Evolutionary conservation across 2,797 vertebrate species (phyloP).

Genomic region (Holocentrus rufus): DNA sequence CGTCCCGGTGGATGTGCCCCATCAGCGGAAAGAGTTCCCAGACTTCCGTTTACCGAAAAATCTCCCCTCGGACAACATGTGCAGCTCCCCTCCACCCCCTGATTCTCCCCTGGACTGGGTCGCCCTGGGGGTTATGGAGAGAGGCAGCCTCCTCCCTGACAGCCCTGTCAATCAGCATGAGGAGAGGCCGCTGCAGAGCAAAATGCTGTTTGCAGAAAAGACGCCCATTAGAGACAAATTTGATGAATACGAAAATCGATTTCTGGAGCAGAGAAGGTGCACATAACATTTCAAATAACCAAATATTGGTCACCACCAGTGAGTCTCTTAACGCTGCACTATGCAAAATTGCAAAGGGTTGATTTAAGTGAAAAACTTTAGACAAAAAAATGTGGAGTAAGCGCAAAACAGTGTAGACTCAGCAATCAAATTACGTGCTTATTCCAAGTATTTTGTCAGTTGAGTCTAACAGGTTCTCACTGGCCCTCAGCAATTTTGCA

Average conservation of each 20-base stretch:
- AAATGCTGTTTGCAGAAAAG: conserved; percentile 32
- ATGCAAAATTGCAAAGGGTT: too few relatives aligned
- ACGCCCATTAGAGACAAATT: conserved; percentile 25
- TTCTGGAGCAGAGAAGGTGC: conserved; percentile 63
- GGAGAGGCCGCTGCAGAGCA: conserved; percentile 28
- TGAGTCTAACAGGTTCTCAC: too few relatives aligned
- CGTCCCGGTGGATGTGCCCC: not conserved
- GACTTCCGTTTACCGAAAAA: conserved; percentile 28
- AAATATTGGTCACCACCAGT: not conserved
- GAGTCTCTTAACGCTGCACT: not conserved
- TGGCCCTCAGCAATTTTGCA: too few relatives aligned
- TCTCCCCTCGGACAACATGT: conserved; percentile 44
- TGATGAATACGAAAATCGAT: conserved; percentile 22
- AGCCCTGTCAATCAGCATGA: conserved; percentile 31
- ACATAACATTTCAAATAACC: not conserved
- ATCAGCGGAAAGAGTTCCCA: conserved; percentile 35
- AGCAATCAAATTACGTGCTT: too few relatives aligned
- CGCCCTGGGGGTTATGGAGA: conserved; percentile 75
- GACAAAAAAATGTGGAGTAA: too few relatives aligned
- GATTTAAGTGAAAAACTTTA: too few relatives aligned
- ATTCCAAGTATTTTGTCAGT: too few relatives aligned
- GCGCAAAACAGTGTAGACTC: too few relatives aligned
- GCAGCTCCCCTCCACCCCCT: conserved; percentile 65
- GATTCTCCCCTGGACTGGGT: conserved; percentile 79
- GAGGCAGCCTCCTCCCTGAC: not conserved